Conservation (phyloP, 1,140 invertebrate genomes). For the Hypsibius dujardini region DNA sequence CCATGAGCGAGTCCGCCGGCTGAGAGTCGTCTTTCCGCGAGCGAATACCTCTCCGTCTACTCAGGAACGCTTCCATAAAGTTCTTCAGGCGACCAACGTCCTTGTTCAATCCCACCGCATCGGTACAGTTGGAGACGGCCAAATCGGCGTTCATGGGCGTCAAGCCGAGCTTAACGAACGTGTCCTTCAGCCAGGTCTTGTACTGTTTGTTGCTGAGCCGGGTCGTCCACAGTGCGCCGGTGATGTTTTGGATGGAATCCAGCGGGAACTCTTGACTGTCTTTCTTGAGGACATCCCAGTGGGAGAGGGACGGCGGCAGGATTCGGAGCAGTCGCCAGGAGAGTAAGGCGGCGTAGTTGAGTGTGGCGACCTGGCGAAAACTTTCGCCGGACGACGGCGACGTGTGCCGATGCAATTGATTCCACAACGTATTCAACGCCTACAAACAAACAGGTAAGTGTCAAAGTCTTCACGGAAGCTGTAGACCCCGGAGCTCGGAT, state of each 20-base stretch:
- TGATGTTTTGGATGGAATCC: slow-evolving; percentile 43
- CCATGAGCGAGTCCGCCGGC: background rate
- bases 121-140: slow-evolving; percentile 49
- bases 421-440: slow-evolving; percentile 55
- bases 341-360: slow-evolving; percentile 28
- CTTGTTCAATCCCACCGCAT: slow-evolving; percentile 46
- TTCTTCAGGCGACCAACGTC: slow-evolving; percentile 49
- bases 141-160: slow-evolving; percentile 61
- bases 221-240: slow-evolving; percentile 56
- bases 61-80: slow-evolving; percentile 29
- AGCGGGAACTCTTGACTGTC: slow-evolving; percentile 36
- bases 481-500: too few relatives aligned
- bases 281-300: slow-evolving; percentile 55
- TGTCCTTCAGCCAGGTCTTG: slow-evolving; percentile 55
- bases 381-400: slow-evolving; percentile 48
- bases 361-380: slow-evolving; percentile 73
- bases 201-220: slow-evolving; percentile 51
- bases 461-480: too few relatives aligned
- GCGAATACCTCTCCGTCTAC: background rate
- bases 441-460: too few relatives aligned
- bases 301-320: slow-evolving; percentile 66
- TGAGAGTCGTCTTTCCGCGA: slow-evolving; percentile 15
- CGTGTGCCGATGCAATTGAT: slow-evolving; percentile 39
- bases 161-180: slow-evolving; percentile 70
- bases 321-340: slow-evolving; percentile 59